Conservation (phyloP, 2,888 invertebrate genomes). For the Diarsia dahlii region DNA sequence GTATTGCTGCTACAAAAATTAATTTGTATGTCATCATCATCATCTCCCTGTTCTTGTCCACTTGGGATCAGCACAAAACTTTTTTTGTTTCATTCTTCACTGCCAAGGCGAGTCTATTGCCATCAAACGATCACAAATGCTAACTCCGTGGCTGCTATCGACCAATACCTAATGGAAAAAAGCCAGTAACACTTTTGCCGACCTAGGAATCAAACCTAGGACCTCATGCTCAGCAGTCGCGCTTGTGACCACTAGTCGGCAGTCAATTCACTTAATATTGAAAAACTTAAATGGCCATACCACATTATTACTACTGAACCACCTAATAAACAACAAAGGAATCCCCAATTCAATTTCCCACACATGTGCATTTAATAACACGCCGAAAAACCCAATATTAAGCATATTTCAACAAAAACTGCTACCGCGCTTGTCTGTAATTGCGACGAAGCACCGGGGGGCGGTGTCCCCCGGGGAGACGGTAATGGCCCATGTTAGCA, state of each 20-base stretch:
- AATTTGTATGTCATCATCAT: neutral
- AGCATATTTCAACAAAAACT: constrained; percentile 61
- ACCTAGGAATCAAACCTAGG: too few relatives aligned
- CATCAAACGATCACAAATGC: too few relatives aligned
- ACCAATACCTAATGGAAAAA: too few relatives aligned
- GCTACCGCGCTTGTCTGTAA: constrained; percentile 66
- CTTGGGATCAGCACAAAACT: too few relatives aligned
- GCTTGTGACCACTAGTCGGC: too few relatives aligned
- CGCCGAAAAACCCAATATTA: constrained; percentile 45
- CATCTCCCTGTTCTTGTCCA: neutral
- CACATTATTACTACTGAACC: neutral
- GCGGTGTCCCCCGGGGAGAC: constrained; percentile 65
- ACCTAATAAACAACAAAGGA: constrained; percentile 28
- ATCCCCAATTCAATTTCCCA: constrained; percentile 33
- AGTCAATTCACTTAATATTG: too few relatives aligned
- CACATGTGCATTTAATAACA: constrained; percentile 65
- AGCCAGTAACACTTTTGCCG: too few relatives aligned
- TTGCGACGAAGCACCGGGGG: constrained; percentile 59
- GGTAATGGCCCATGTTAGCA: constrained; percentile 71
- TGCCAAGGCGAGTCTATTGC: too few relatives aligned
- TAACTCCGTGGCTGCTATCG: too few relatives aligned
- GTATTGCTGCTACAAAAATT: neutral
- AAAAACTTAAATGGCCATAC: neutral
- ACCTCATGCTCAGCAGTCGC: too few relatives aligned
- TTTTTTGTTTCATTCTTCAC: too few relatives aligned